Conservation (phyloP, 1,140 invertebrate species). For the Pseudomyrmex concolor region DNA sequence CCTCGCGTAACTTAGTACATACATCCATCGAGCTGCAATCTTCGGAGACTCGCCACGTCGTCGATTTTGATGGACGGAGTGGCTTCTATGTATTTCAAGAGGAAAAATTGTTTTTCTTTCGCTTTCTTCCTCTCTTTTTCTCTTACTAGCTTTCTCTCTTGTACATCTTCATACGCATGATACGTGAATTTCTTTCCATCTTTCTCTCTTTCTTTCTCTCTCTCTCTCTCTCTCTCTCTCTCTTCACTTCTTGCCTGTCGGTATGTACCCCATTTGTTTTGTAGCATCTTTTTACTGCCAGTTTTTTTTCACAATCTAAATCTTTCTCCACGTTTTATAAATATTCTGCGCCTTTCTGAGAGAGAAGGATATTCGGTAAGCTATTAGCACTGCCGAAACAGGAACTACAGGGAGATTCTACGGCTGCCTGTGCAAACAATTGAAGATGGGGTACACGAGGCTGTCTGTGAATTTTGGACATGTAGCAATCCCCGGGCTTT, state of each 20-base stretch:
- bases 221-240: background rate
- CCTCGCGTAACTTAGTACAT: conserved; percentile 65
- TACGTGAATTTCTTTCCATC: background rate
- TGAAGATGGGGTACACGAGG: conserved; percentile 23
- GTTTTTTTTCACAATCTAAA: conserved; percentile 13
- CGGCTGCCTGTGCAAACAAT: conserved; percentile 58
- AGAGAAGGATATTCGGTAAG: conserved; percentile 56
- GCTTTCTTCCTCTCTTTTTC: background rate
- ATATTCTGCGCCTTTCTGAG: conserved; percentile 23
- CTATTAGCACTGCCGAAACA: conserved; percentile 71
- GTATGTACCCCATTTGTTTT: conserved; percentile 9
- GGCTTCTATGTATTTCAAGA: conserved; percentile 39
- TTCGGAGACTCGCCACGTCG: conserved; percentile 33
- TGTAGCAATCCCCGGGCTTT: background rate
- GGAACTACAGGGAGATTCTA: conserved; percentile 56
- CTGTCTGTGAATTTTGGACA: conserved; percentile 12
- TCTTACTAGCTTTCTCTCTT: background rate
- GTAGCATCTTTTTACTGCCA: conserved; percentile 2
- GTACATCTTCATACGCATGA: background rate
- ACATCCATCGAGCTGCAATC: conserved; percentile 13
- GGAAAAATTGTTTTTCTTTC: conserved; percentile 48
- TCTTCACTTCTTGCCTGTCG: conserved; percentile 6
- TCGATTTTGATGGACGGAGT: conserved; percentile 48
- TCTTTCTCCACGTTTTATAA: conserved; percentile 46
- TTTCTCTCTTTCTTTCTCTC: background rate